Conservation (phyloP, 2,797 vertebrate genomes). For the Trematomus bernacchii region DNA sequence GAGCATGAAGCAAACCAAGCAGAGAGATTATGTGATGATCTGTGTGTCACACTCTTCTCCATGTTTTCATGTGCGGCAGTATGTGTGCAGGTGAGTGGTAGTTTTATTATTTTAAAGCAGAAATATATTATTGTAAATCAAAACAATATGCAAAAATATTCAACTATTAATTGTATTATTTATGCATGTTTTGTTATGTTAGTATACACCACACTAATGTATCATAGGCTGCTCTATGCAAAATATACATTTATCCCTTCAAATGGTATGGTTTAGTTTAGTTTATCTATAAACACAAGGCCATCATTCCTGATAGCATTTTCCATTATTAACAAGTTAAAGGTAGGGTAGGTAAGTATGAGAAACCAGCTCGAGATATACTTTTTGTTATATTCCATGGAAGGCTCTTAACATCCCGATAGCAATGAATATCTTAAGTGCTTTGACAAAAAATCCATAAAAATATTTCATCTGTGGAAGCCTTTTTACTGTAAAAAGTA, state of each 20-base stretch:
- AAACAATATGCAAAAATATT: background rate
- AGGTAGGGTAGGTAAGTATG: no score
- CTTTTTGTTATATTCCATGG: no score
- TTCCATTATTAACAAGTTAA: no score
- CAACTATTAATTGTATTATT: no score
- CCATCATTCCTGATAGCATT: no score
- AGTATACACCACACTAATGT: background rate
- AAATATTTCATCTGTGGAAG: no score
- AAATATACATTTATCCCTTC: background rate
- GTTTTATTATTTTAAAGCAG: background rate
- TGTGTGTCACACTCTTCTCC: background rate
- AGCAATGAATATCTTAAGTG: no score
- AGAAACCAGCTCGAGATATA: no score
- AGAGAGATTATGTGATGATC: conserved; percentile 31
- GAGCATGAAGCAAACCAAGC: conserved; percentile 48
- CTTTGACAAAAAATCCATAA: no score
- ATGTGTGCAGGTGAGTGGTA: background rate
- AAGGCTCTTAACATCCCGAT: no score
- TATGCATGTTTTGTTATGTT: no score
- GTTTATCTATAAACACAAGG: background rate
- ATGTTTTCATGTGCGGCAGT: background rate
- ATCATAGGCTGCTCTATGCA: background rate
- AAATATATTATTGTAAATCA: background rate
- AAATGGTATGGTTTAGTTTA: conserved; percentile 10
- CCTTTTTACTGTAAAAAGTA: no score